A percentile compares a stretch with the other conserved stretches of the same genome.
These are phyloP conservation scores for Sclerurus mexicanus DNA, from an alignment of 2,113 vertebrate species.

Conservation along the genomic window DNA sequence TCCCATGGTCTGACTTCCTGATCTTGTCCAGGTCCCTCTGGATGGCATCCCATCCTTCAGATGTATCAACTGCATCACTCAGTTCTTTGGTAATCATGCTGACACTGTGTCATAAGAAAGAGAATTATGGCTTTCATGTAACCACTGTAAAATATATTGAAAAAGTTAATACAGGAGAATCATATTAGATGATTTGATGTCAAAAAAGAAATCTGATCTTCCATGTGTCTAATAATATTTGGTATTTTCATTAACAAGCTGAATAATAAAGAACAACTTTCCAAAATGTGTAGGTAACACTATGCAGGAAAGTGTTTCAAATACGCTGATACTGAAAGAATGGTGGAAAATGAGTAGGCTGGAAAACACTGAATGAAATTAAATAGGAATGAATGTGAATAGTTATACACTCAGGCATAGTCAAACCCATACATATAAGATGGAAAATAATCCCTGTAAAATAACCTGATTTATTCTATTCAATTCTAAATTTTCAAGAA, in stretches of 20 bases:
- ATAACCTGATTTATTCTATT: not conserved
- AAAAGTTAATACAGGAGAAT: not conserved
- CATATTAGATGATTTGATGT: not conserved
- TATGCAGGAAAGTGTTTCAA: not conserved
- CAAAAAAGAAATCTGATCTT: not conserved
- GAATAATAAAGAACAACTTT: not conserved
- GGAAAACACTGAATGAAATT: not conserved
- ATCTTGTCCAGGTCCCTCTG: not conserved
- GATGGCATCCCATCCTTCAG: accelerated
- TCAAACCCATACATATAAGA: not conserved
- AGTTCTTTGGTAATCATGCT: not conserved
- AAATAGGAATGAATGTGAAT: not conserved
- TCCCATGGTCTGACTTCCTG: not conserved
- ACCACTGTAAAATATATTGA: not conserved
- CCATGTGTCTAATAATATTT: not conserved
- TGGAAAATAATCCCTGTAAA: not conserved
- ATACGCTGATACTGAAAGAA: not conserved
- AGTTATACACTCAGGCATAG: not conserved
- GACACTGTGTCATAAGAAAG: not conserved
- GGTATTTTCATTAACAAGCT: not conserved
- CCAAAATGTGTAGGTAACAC: not conserved
- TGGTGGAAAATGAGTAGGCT: not conserved
- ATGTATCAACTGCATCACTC: not conserved
- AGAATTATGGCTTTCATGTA: not conserved
- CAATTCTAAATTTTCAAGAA: not conserved